Percentiles rank a stretch among this genome's conserved stretches.
Evolutionary conservation across 2,113 vertebrate species (phyloP).

Genomic region (Glaucidium brasilianum): DNA sequence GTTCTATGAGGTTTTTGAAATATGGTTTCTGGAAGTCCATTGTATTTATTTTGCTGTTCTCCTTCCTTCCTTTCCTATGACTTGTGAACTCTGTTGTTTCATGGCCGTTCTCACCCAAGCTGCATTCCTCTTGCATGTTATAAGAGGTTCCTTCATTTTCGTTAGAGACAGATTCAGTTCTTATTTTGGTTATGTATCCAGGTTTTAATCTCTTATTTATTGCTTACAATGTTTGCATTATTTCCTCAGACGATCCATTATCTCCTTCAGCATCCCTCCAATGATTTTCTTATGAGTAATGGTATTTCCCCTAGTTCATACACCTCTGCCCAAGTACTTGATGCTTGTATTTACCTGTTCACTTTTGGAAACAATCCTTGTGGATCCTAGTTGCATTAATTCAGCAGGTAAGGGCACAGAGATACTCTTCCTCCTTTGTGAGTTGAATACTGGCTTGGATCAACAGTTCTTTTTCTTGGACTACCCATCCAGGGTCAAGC

Average conservation of each 20-base stretch:
- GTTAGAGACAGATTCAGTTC: neutral
- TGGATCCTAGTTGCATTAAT: neutral
- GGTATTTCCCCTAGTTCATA: neutral
- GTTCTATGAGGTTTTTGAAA: constrained; percentile 48
- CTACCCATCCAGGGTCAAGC: neutral
- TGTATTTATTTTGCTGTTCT: constrained; percentile 58
- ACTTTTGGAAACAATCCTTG: neutral
- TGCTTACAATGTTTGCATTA: neutral
- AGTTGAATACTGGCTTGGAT: neutral
- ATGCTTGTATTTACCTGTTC: neutral
- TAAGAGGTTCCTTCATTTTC: neutral
- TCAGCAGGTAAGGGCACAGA: neutral
- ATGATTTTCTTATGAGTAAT: neutral
- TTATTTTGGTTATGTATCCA: neutral
- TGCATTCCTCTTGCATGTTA: constrained; percentile 40
- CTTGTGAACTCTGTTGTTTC: constrained; percentile 47
- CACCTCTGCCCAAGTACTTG: neutral
- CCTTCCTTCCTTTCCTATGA: constrained; percentile 32
- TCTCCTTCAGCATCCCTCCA: neutral
- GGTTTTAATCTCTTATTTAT: neutral
- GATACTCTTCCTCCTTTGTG: neutral
- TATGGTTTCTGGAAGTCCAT: constrained; percentile 63
- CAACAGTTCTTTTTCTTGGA: neutral
- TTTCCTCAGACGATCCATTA: neutral
- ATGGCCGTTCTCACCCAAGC: constrained; percentile 25